Percentiles rank a stretch among this genome's conserved stretches.
Evolutionary conservation across 2,797 vertebrate genomes (phyloP).

Genomic region (Anolis apletophallus): DNA sequence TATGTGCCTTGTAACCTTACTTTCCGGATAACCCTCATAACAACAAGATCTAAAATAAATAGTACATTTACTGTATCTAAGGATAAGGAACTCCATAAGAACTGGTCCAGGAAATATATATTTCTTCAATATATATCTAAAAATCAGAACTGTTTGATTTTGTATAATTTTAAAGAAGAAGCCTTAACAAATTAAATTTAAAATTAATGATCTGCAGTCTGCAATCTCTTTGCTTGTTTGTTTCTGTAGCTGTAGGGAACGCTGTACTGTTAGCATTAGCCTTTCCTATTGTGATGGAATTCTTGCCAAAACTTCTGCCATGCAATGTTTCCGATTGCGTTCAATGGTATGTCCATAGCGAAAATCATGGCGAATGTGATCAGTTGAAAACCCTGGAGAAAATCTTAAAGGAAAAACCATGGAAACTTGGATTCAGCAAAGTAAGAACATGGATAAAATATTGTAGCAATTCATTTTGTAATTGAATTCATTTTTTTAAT

Average conservation of each 20-base stretch:
- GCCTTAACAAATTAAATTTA: too few relatives aligned
- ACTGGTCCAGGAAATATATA: too few relatives aligned
- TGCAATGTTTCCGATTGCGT: conserved; percentile 76
- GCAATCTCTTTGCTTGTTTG: background rate
- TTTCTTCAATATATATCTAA: too few relatives aligned
- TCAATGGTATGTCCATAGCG: background rate
- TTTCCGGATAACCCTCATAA: too few relatives aligned
- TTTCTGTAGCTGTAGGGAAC: conserved; percentile 72
- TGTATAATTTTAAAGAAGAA: too few relatives aligned
- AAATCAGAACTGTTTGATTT: too few relatives aligned
- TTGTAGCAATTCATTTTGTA: background rate
- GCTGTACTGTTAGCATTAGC: conserved; percentile 66
- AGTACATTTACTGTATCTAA: too few relatives aligned
- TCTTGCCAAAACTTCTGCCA: conserved; percentile 82
- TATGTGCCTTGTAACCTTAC: too few relatives aligned
- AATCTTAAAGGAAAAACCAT: conserved; percentile 77
- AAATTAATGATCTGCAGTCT: conserved; percentile 1
- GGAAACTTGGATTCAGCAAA: conserved; percentile 83
- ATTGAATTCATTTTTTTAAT: background rate
- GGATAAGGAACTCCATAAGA: too few relatives aligned
- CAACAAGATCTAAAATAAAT: too few relatives aligned
- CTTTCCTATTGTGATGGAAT: conserved; percentile 80
- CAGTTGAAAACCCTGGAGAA: conserved; percentile 71
- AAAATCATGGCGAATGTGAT: background rate
- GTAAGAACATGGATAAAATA: conserved; percentile 69